Base-by-base conservation (phyloP, 2,888 invertebrate species). In the Odontothrips loti region DNA sequence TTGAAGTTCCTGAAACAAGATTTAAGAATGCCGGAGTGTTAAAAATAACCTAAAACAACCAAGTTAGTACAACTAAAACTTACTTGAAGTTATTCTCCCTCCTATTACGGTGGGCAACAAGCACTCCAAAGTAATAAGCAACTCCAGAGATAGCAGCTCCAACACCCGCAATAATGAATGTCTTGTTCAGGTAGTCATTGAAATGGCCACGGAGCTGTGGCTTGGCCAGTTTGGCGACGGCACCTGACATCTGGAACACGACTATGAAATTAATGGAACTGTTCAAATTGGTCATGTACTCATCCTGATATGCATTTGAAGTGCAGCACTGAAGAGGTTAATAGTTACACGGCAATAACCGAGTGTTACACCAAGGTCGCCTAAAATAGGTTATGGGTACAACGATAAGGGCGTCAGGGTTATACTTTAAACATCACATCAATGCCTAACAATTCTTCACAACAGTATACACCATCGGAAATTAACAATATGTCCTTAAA, bases 301-400 rank as follows among this genome's bases (percentile, higher is more conserved):
- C 2, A 6, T 43, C 3, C 34, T 43, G 34, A 43, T 6, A 43
- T 43, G 34, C 6, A 4, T 43, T 4, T 6, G 34, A 6, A 43
- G 34, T 43, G 34, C 34, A 43, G 2, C 6, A 43, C 6, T 43
- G 34, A 43, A 43, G 3, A 43, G 34, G 34, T 43, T 4, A 6
- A 4, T 43, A 43, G 34, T 43, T 43, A 2, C 34, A 43, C 34
- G 34, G 34, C 34, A 43, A 43, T 43, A 43, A 43, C 34, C 34
- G 34, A 58, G 58, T 58, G 17, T 58, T 11, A 75, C 68, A 75
- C 27, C 68, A 75, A 75, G 68, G 68, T 75, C 68, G 68, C 23
- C 6, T 20, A 58, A 15, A 17, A 58, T 20, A 20, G 58, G 58
- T 58, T 58, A 58, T 58, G 17, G 34, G 34, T 6, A 43, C 34